phyloP scores from a whole-genome alignment of 2,113 vertebrate species.

The Todiramphus chloris region DNA sequence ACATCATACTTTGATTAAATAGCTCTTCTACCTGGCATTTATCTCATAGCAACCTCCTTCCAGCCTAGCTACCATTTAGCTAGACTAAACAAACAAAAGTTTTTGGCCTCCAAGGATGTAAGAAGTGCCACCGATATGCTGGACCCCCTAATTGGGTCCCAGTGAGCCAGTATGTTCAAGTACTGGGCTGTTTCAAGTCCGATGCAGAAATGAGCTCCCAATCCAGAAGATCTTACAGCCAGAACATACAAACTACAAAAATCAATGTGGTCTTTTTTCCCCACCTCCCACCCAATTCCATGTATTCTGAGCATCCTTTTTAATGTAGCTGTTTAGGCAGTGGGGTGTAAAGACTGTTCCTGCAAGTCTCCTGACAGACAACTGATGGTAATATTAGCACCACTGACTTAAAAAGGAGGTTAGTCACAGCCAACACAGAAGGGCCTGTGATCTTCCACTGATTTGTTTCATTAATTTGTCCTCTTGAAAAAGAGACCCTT shows the following conservation, averaged over 20 bases:
- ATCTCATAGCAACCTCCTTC: conserved; percentile 4
- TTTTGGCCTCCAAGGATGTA: neutral
- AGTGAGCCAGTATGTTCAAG: neutral
- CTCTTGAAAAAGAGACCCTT: neutral
- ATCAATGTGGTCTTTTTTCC: neutral
- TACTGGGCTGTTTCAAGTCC: neutral
- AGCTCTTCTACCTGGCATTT: conserved; percentile 36
- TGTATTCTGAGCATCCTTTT: neutral
- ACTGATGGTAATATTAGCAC: neutral
- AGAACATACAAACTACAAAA: neutral
- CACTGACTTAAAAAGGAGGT: neutral
- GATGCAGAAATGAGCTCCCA: neutral
- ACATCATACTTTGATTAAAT: conserved; percentile 2
- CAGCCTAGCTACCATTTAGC: neutral
- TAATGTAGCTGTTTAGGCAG: neutral
- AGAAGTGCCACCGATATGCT: neutral
- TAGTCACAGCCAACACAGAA: neutral
- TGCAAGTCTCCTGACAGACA: neutral
- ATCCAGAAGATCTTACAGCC: neutral
- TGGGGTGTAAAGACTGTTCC: neutral
- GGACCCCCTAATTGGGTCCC: neutral
- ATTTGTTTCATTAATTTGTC: neutral
- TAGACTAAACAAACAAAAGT: neutral
- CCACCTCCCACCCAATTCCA: neutral
- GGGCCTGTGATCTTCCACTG: neutral